Base-by-base conservation (phyloP, 2,888 invertebrate species). In the Pammene aurita region DNA sequence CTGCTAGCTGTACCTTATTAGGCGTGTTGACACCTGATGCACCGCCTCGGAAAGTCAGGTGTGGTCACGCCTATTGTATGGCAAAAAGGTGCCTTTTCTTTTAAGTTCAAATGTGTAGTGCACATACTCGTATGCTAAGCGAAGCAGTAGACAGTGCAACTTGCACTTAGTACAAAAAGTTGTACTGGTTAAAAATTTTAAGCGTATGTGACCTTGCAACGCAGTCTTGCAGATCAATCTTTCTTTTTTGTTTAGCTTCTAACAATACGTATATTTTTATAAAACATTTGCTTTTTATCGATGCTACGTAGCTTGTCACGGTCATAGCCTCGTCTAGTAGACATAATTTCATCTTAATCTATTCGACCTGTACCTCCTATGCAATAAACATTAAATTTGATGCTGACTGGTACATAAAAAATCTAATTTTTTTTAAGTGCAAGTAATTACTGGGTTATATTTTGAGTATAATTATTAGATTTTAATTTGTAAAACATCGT, bases 151-250 rank as follows among this genome's bases (percentile, higher is more conserved):
- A 52, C 52, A 52, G 52, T 26, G n/a, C n/a, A n/a, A 52, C n/a
- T 54, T 54, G 34, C 54, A 34, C 34, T 54, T 34, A 54, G 13
- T 34, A 54, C 34, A 50, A 18, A 11, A 54, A 54, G 13, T 54
- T 54, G n/a, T n/a, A 34, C 54, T 54, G 54, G 34, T 54, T 54
- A 34, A 34, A 7, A 26, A 26, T 54, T 10, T 54, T 34, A 54
- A 52, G 54, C n/a, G 54, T 54, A 54, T 34, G 16, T 34, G 34
- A 54, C n/a, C 54, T 54, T 34, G 34, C n/a, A 26, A 54, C n/a
- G 54, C n/a, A 52, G 26, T 13, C 10, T 54, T 34, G 34, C 16
- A 54, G n/a, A n/a, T 34, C n/a, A 26, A 46, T 46, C 9, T 50
- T 52, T 26, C 13, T 26, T 52, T 48, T 48, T 11, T 14, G 46